Conservation (phyloP, 2,113 vertebrate species). For the Pachypanchax playfairii region DNA sequence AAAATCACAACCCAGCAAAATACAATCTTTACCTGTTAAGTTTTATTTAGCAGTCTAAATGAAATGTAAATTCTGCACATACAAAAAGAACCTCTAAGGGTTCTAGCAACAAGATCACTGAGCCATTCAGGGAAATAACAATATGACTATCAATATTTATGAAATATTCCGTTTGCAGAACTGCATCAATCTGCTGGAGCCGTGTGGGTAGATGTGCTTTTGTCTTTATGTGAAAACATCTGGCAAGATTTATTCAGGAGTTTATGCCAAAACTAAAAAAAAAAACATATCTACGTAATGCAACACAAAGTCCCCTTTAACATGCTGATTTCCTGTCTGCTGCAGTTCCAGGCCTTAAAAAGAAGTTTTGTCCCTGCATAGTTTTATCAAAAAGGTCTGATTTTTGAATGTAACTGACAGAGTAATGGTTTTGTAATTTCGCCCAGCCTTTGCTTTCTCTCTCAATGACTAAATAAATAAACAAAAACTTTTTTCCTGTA, state of each 20-base stretch:
- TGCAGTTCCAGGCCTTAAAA: conserved; percentile 21
- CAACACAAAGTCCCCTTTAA: conserved; percentile 26
- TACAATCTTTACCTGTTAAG: conserved; percentile 1
- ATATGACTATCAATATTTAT: conserved; percentile 28
- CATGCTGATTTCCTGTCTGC: conserved; percentile 21
- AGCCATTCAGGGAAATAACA: conserved; percentile 8
- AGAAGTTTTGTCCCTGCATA: conserved; percentile 31
- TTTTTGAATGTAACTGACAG: conserved; percentile 34
- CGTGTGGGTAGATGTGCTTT: background rate
- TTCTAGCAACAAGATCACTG: conserved; percentile 16
- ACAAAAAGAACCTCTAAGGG: background rate
- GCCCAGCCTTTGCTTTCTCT: conserved; percentile 30
- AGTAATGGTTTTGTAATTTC: conserved; percentile 64
- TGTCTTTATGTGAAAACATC: background rate
- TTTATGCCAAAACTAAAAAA: conserved; percentile 19
- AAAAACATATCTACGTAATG: conserved; percentile 23
- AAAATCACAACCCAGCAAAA: background rate
- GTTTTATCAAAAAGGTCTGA: conserved; percentile 35
- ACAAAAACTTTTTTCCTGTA: conserved; percentile 27
- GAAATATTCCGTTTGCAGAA: conserved; percentile 13
- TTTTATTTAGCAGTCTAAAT: conserved; percentile 27
- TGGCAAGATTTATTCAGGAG: conserved; percentile 3
- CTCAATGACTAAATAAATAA: conserved; percentile 10
- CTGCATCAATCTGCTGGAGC: background rate
- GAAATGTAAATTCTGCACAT: background rate